phyloP scores from a whole-genome alignment of 2,797 vertebrate species.

The Rhincodon typus region DNA sequence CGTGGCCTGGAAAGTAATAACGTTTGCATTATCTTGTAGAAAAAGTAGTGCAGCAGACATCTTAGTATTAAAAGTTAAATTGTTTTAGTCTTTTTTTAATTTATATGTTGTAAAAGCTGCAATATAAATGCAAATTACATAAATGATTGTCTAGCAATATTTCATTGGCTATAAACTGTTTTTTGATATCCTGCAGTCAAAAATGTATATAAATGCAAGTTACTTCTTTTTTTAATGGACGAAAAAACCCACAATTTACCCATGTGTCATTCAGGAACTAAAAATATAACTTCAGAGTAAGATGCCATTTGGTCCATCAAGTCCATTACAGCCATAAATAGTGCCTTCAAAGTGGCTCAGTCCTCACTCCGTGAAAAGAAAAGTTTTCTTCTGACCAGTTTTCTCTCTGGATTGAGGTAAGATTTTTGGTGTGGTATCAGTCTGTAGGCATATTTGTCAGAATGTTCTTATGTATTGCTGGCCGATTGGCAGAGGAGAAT shows the following conservation, averaged over 20 bases:
- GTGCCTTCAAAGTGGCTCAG: background rate
- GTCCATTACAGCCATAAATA: background rate
- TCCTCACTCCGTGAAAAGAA: background rate
- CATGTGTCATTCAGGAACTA: background rate
- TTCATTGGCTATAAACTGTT: background rate
- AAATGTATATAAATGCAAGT: background rate
- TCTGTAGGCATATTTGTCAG: background rate
- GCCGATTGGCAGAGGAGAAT: background rate
- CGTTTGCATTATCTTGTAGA: background rate
- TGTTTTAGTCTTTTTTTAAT: too few relatives aligned
- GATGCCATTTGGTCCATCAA: background rate
- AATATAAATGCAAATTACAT: background rate
- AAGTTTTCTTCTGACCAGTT: background rate
- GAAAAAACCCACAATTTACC: background rate
- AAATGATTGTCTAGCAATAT: background rate
- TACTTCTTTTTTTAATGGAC: background rate
- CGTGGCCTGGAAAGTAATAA: conserved; percentile 67
- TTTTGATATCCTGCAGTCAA: background rate
- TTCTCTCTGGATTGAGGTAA: background rate
- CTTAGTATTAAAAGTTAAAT: background rate
- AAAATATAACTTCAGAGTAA: background rate
- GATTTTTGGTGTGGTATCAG: background rate
- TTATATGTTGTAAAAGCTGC: background rate
- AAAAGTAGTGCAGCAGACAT: background rate
- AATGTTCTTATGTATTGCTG: background rate